Evolutionary conservation across 2,113 vertebrate species (phyloP).

Genomic region (Puntigrus tetrazona): DNA sequence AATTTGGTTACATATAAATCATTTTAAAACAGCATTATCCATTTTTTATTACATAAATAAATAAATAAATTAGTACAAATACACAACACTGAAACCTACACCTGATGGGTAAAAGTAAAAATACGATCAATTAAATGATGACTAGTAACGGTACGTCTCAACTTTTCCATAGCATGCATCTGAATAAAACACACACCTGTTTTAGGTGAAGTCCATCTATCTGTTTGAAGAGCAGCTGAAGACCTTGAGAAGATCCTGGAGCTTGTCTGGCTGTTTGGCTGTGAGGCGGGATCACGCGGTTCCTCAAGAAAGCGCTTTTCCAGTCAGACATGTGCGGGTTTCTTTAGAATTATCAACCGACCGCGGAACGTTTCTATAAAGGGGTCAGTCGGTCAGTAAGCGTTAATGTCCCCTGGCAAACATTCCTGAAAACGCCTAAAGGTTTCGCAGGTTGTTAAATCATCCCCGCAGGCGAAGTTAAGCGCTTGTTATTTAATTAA

Average conservation of each 20-base stretch:
- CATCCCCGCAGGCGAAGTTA: background rate
- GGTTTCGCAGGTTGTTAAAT: background rate
- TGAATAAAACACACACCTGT: conserved; percentile 74
- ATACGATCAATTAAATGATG: background rate
- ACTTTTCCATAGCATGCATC: background rate
- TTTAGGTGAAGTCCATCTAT: conserved; percentile 71
- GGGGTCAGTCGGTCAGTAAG: background rate
- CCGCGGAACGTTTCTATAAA: background rate
- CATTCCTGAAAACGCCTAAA: background rate
- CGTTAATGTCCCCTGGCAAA: background rate
- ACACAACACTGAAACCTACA: too few relatives aligned
- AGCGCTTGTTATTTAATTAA: background rate
- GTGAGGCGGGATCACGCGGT: conserved; percentile 73
- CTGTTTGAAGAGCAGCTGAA: conserved; percentile 77
- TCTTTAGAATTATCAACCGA: background rate
- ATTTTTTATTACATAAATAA: too few relatives aligned
- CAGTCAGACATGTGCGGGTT: conserved; percentile 67
- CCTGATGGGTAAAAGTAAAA: background rate
- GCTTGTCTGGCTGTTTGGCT: conserved; percentile 70
- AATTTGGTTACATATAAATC: too few relatives aligned
- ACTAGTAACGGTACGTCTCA: background rate
- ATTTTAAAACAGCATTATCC: too few relatives aligned
- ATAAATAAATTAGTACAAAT: too few relatives aligned
- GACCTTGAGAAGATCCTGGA: conserved; percentile 65
- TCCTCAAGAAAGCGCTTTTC: conserved; percentile 72